A percentile compares a stretch with the other conserved stretches of the same genome.
Conservation (phyloP, 2,113 vertebrate species). For the Brachypodius melanocephalos region DNA sequence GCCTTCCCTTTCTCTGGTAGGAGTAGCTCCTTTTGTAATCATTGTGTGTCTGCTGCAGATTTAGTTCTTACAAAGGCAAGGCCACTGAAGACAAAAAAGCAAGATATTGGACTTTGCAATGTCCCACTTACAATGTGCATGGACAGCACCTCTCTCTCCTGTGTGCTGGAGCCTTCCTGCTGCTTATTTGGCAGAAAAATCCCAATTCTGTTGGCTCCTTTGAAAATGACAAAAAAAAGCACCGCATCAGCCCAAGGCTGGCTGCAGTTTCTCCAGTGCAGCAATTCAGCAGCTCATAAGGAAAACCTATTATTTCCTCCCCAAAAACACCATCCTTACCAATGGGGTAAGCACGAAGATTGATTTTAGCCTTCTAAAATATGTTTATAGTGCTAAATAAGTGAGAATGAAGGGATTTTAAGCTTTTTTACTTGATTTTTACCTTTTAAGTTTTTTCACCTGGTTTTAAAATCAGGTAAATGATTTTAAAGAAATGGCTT, state of each 20-base stretch:
- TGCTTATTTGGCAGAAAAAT: background rate
- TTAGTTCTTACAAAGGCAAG: background rate
- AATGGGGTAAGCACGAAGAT: background rate
- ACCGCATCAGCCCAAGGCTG: background rate
- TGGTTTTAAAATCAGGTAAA: background rate
- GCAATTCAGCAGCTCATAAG: background rate
- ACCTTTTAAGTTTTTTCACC: background rate
- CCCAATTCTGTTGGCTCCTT: background rate
- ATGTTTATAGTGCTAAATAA: background rate
- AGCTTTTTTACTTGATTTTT: background rate
- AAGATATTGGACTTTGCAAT: background rate
- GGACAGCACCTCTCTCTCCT: background rate
- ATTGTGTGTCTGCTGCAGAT: background rate
- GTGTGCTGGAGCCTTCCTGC: background rate
- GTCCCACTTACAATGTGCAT: background rate
- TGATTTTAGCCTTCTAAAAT: background rate
- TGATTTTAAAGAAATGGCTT: background rate
- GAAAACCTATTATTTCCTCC: background rate
- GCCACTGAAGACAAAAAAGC: background rate
- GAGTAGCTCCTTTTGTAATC: background rate
- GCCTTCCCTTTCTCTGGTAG: background rate
- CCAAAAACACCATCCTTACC: background rate
- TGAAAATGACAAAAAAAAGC: background rate
- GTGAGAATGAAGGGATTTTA: background rate
- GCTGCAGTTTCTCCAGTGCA: background rate